Evolutionary conservation across 2,113 vertebrate species (phyloP).

Genomic region (Antechinus flavipes): DNA sequence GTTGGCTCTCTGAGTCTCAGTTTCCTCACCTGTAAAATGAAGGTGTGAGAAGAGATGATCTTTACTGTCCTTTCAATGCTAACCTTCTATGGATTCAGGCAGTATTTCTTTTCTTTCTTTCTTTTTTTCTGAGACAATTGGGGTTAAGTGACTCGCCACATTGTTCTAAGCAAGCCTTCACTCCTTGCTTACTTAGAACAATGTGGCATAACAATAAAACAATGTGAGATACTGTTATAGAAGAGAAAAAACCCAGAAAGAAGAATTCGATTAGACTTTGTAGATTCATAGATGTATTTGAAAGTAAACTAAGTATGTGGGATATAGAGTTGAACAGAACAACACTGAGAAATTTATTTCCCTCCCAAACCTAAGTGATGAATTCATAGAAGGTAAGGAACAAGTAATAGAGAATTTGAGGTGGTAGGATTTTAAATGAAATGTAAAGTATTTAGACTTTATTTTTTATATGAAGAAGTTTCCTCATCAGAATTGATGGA

Average conservation of each 20-base stretch:
- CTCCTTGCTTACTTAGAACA: neutral
- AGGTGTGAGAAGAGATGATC: neutral
- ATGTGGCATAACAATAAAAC: neutral
- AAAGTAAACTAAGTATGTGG: neutral
- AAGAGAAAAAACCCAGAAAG: neutral
- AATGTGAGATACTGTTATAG: neutral
- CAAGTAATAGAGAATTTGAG: neutral
- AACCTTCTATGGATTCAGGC: neutral
- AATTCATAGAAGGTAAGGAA: neutral
- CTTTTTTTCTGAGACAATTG: no score
- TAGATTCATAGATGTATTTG: neutral
- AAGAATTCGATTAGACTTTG: neutral
- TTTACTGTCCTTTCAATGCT: neutral
- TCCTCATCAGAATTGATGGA: neutral
- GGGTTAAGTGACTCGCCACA: no score
- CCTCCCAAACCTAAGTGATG: neutral
- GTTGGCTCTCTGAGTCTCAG: neutral
- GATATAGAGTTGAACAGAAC: neutral
- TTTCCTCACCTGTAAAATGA: neutral
- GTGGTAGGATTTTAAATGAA: neutral
- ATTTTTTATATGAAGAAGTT: neutral
- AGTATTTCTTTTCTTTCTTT: neutral
- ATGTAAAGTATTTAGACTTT: neutral
- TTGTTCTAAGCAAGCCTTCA: neutral
- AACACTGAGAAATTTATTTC: neutral